Evolutionary conservation across 2,113 vertebrate genomes (phyloP), one percentile per base, ranked within the genome.

Genomic region (Engystomops pustulosus): DNA sequence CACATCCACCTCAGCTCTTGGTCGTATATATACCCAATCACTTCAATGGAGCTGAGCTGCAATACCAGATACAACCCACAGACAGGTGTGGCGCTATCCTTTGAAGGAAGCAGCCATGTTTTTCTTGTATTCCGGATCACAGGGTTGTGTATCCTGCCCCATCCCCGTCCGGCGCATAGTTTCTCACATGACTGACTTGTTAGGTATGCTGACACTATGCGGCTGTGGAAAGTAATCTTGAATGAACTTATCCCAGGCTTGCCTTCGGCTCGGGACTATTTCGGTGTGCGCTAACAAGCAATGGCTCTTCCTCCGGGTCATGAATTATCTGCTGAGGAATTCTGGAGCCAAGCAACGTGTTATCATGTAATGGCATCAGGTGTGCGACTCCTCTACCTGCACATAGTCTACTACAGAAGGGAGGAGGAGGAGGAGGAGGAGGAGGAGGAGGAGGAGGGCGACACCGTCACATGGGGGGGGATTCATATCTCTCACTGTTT

Each of bases 231-330:
- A 34, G 72, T 68, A 51, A 78, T 84, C 82, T 78, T 84, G 82
- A 84, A 84, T 84, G 82, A 84, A 84, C 82, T 84, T 67, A 80
- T 68, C 78, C 78, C 78, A 80, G 62, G 14, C 78, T 80, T 84
- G 82, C 51, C 82, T 77, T 30, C 53, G 58, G 67, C 65, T 49
- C 34, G 67, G n/a, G 67, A 25, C 53, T 83, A 83, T 47, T 83
- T 81, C 36, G 32, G 47, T 81, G 80, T 38, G 49, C 49, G 47
- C 49, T 55, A 58, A 77, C 51, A 58, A 60, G 75, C 51, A 60
- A 6, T 36, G 53, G 51, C 75, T 78, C 36, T 78, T 78, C 75
- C 53, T 78, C 51, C 75, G 34, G 53, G 53, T 78, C 51, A 78
- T 78, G n/a, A 25, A 60, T 78, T 78, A 78, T 78, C 75, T 78